Evolutionary conservation across 2,113 vertebrate species (phyloP), one percentile per base, ranked within the genome.

Genomic region (human): DNA sequence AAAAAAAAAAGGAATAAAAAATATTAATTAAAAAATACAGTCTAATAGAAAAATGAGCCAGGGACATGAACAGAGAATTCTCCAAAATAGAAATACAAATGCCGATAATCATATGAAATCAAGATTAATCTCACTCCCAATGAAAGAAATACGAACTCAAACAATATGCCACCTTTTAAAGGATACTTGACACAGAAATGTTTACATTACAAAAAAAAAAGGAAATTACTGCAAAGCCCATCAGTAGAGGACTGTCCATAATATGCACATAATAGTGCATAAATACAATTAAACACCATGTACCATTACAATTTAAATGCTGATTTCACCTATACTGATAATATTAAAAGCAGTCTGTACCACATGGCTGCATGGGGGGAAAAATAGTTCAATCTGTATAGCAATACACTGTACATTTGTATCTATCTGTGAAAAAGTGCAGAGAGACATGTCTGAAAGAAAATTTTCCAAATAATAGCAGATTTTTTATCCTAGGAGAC

Each of bases 101-200:
- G 38, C 35, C 66, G 93, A 64, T 32, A 92, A 90, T 48, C 40
- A 45, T 17, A 92, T 59, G 50, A 90, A 94, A 91, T 50, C 70
- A 90, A 94, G 40, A 88, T 92, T 61, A 94, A 79, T 45, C 45
- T 96, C 61, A 89, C 2, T 82, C 9, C 55, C 52, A 79, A 68
- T 66, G 83, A 90, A 92, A 97, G 81, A 95, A 88, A 89, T 66
- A 73, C 72, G 79, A 97, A 94, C 72, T 50, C 94, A 96, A 97
- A 85, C 35, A 90, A 70, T 23, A 92, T 82, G 64, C 13, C 45
- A 66, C 50, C 73, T 94, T 73, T 82, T 48, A 76, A 97, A 82
- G 40, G 50, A 61, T 75, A 88, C 81, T 40, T 96, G 22, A 79
- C 57, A 96, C 5, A 90, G 20, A 90, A 89, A 94, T 79, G 75